phyloP scores from a whole-genome alignment of 2,113 vertebrate species.

The Sander vitreus region DNA sequence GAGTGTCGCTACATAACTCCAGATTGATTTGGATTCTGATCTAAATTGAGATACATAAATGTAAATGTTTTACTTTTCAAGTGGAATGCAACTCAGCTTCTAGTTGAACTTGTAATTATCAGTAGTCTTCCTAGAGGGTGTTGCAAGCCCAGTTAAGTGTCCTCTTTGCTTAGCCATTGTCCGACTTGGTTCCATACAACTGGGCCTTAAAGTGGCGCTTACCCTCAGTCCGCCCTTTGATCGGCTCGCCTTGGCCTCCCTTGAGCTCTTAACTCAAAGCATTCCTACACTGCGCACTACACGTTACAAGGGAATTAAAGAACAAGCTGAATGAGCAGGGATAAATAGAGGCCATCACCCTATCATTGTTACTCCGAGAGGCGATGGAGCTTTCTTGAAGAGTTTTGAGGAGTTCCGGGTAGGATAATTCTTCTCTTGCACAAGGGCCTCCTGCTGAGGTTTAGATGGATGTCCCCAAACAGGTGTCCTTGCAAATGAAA shows the following conservation, averaged over 20 bases:
- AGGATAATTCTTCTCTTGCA: neutral
- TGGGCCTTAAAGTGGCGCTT: constrained; percentile 54
- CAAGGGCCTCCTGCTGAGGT: constrained; percentile 38
- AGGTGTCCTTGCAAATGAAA: constrained; percentile 43
- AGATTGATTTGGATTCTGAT: neutral
- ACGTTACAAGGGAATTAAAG: constrained; percentile 42
- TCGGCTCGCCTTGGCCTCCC: constrained; percentile 40
- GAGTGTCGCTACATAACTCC: neutral
- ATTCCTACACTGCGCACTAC: neutral
- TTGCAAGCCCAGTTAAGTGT: neutral
- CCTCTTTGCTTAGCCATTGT: constrained; percentile 33
- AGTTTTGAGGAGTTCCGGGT: constrained; percentile 11
- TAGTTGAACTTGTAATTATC: neutral
- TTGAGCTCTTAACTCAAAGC: constrained; percentile 39
- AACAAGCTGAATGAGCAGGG: constrained; percentile 19
- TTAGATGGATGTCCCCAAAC: constrained; percentile 41
- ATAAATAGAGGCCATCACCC: constrained; percentile 37
- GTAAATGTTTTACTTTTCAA: neutral
- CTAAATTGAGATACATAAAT: neutral
- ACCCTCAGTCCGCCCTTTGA: constrained; percentile 57
- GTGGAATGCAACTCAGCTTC: neutral
- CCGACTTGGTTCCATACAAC: neutral
- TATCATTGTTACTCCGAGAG: constrained; percentile 17
- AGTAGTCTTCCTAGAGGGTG: neutral
- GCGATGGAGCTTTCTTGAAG: neutral